Conservation (phyloP, 2,113 vertebrate genomes). For the Larimichthys crocea region DNA sequence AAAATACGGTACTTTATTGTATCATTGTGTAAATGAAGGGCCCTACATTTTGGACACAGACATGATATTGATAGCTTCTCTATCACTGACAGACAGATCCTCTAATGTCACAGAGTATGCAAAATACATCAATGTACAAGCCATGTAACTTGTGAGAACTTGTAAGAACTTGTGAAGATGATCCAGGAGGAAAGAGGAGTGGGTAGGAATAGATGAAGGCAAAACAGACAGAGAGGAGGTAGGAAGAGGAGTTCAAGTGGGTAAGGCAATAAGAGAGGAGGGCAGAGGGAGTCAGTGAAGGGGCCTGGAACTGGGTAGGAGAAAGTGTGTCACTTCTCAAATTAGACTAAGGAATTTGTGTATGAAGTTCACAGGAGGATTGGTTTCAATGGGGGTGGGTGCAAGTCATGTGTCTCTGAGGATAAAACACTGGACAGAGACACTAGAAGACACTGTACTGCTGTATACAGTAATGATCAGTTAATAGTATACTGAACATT, state of each 20-base stretch:
- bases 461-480: background rate
- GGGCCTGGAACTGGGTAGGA: slow-evolving; percentile 38
- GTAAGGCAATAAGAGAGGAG: slow-evolving; percentile 39
- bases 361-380: slow-evolving; percentile 85
- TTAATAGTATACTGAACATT: background rate
- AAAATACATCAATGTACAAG: background rate
- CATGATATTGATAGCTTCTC: background rate
- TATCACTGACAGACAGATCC: background rate
- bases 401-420: slow-evolving; percentile 40
- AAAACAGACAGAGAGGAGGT: background rate
- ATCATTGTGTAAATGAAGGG: background rate
- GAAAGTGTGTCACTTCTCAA: slow-evolving; percentile 79
- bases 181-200: background rate
- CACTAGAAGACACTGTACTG: too few relatives aligned
- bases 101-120: background rate
- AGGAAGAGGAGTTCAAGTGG: background rate
- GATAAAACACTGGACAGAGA: slow-evolving; percentile 25
- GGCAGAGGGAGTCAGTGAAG: slow-evolving; percentile 35
- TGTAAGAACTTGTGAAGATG: background rate
- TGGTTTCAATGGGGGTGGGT: slow-evolving; percentile 74
- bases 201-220: background rate
- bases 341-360: slow-evolving; percentile 85
- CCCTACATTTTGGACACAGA: background rate
- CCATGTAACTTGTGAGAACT: too few relatives aligned
- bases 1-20: background rate